Conservation (phyloP, 2,797 vertebrate species). For the Eulemur coronatus region DNA sequence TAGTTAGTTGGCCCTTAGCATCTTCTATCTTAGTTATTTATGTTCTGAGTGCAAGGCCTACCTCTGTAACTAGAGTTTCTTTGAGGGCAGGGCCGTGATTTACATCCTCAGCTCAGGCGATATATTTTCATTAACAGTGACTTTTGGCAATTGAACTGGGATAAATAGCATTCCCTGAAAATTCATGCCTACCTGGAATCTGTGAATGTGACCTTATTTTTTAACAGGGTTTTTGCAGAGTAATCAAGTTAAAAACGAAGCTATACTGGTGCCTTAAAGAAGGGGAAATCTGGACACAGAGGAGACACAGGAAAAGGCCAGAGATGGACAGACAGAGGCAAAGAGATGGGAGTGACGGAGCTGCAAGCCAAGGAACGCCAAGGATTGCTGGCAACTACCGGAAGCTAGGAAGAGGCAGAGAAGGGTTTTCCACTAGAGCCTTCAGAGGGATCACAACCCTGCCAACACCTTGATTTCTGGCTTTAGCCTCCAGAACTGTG, state of each 20-base stretch:
- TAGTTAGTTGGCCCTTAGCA: not conserved
- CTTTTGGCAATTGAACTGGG: not conserved
- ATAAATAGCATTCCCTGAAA: not conserved
- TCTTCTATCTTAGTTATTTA: not conserved
- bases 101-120: not conserved
- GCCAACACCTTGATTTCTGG: not conserved
- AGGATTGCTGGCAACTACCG: not conserved
- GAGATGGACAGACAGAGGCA: not conserved
- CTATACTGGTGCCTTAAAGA: not conserved
- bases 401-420: not conserved
- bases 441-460: not conserved
- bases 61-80: not conserved
- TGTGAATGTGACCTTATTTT: not conserved
- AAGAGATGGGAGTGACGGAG: not conserved
- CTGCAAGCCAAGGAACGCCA: not conserved
- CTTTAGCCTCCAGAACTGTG: not conserved
- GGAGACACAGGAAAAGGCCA: not conserved
- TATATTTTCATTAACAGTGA: not conserved
- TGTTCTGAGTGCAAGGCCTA: not conserved
- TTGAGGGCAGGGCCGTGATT: not conserved
- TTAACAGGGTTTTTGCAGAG: not conserved
- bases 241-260: not conserved
- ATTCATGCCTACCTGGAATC: not conserved
- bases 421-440: not conserved
- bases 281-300: not conserved